Percentiles rank a stretch among this genome's conserved stretches.
These are phyloP conservation scores for Xiphophorus hellerii DNA, from an alignment of 2,113 vertebrate genomes.

Conservation along the genomic window DNA sequence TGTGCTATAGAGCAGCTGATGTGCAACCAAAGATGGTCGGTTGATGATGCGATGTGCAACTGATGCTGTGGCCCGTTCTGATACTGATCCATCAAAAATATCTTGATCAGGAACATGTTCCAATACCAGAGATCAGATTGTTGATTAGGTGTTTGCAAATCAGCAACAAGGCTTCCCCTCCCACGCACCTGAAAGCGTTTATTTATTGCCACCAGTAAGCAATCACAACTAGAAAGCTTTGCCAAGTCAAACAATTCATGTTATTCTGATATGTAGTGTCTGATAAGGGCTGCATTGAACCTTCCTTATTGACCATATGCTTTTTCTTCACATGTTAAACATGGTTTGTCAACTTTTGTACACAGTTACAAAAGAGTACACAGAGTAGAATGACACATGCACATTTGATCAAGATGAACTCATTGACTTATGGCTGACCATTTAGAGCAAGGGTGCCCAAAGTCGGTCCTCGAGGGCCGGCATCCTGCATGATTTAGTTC, in stretches of 20 bases:
- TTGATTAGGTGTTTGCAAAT: background rate
- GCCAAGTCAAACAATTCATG: conserved; percentile 5
- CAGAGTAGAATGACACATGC: background rate
- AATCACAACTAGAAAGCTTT: background rate
- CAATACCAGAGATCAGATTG: background rate
- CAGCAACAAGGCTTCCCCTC: background rate
- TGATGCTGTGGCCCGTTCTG: no score
- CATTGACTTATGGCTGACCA: background rate
- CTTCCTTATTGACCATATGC: background rate
- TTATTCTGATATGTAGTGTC: conserved; percentile 1
- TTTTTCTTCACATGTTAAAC: conserved; percentile 7
- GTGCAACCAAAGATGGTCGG: no score
- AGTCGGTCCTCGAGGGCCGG: no score
- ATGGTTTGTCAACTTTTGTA: background rate
- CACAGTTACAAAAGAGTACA: background rate
- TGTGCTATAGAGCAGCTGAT: no score
- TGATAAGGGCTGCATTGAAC: conserved; percentile 5
- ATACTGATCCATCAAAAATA: no score
- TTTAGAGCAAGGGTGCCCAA: background rate
- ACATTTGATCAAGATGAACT: background rate
- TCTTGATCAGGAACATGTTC: background rate
- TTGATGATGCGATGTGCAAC: no score
- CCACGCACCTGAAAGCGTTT: background rate
- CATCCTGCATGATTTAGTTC: no score
- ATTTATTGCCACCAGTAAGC: background rate